Conservation (phyloP, 2,888 invertebrate species). For the Caenorhabditis angaria region DNA sequence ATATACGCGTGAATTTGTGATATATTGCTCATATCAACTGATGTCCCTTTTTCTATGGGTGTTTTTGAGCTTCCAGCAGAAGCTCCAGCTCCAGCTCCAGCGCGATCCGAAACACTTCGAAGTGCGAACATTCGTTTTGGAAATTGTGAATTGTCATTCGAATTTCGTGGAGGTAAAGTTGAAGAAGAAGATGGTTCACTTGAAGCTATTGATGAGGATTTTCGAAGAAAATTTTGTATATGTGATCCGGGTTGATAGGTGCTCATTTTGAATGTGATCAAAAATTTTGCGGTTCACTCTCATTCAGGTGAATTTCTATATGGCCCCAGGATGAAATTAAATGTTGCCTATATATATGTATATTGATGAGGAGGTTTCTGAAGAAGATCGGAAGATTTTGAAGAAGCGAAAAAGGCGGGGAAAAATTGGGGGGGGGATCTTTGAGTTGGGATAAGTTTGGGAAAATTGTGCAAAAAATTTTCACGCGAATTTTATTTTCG, state of each 20-base stretch:
- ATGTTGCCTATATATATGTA: too few species aligned
- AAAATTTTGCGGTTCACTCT: too few species aligned
- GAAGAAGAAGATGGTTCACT: not conserved
- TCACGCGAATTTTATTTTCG: too few species aligned
- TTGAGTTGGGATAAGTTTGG: too few species aligned
- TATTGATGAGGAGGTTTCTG: too few species aligned
- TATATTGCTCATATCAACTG: conserved; percentile 36
- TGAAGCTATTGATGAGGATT: conserved; percentile 9
- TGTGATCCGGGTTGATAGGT: conserved; percentile 44
- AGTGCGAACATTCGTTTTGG: conserved; percentile 6
- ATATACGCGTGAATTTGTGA: conserved; percentile 68
- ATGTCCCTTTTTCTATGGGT: conserved; percentile 25
- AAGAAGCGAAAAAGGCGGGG: too few species aligned
- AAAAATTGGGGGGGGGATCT: too few species aligned
- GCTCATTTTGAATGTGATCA: conserved; percentile 37
- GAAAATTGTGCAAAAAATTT: too few species aligned
- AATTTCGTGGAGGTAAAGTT: not conserved
- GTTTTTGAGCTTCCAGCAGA: conserved; percentile 1
- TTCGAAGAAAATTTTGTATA: conserved; percentile 41
- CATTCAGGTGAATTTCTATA: too few species aligned
- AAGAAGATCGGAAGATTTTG: too few species aligned
- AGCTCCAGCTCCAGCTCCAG: conserved; percentile 16
- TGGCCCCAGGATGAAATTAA: too few species aligned
- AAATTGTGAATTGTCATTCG: too few species aligned
- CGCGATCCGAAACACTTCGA: conserved; percentile 34